Percentiles rank a stretch among this genome's conserved stretches.
Evolutionary conservation across 2,797 vertebrate genomes (phyloP).

Genomic region (Enteromius anoplus): DNA sequence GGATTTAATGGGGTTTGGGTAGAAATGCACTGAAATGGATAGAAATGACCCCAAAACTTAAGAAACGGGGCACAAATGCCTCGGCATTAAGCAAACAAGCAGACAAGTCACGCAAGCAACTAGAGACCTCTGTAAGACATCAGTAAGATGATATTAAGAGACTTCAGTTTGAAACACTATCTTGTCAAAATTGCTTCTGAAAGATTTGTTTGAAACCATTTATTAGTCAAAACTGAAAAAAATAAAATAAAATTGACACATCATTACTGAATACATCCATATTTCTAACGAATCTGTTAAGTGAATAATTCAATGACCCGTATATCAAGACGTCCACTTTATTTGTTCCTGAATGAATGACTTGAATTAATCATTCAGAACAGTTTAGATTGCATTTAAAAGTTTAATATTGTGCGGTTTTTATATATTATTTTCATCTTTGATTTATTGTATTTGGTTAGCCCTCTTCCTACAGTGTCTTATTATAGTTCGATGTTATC

Average conservation of each 20-base stretch:
- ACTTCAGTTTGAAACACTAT: not conserved
- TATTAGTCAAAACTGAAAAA: too few relatives aligned
- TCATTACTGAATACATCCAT: not conserved
- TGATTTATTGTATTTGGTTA: too few relatives aligned
- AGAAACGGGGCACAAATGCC: not conserved
- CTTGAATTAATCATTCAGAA: not conserved
- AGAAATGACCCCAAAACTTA: not conserved
- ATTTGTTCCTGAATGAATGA: too few relatives aligned
- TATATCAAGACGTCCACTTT: too few relatives aligned
- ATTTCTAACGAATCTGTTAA: too few relatives aligned
- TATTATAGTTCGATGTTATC: not conserved
- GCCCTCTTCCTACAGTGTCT: not conserved
- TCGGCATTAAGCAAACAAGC: too few relatives aligned
- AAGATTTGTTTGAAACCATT: too few relatives aligned
- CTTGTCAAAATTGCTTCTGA: not conserved
- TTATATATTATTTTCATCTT: not conserved
- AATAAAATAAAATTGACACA: too few relatives aligned
- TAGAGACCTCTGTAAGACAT: not conserved
- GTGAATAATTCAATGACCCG: too few relatives aligned
- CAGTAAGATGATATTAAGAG: not conserved
- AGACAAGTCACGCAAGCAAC: too few relatives aligned
- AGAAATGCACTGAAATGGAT: not conserved
- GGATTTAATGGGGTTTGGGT: not conserved
- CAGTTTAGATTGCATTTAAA: not conserved
- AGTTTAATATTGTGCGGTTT: not conserved